Evolutionary conservation across 1,140 invertebrate species (phyloP).

Genomic region (Calliopsis andreniformis): DNA sequence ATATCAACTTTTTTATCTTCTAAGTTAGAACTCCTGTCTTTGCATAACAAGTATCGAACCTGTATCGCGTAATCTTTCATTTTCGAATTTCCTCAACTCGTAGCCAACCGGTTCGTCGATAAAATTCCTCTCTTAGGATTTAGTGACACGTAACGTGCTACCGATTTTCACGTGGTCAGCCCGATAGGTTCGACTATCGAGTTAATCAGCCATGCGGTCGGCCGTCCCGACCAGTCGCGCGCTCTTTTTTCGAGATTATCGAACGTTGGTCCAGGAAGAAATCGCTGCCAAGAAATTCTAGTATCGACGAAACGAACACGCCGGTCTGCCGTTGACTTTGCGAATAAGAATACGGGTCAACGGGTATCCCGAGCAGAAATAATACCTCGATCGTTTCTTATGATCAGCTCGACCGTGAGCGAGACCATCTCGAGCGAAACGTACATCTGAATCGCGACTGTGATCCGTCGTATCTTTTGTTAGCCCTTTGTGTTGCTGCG

Average conservation of each 20-base stretch:
- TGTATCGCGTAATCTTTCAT: background rate
- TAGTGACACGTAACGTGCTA: slow-evolving; percentile 19
- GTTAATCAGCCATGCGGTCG: slow-evolving; percentile 56
- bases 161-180: background rate
- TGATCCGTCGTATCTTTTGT: background rate
- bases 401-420: background rate
- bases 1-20: too few species aligned
- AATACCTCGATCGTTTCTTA: slow-evolving; percentile 34
- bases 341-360: slow-evolving; percentile 55
- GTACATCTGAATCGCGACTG: background rate
- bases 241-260: slow-evolving; percentile 31
- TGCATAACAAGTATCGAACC: too few species aligned
- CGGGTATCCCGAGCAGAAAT: slow-evolving; percentile 49
- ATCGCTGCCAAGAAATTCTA: slow-evolving; percentile 32
- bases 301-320: slow-evolving; percentile 42
- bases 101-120: background rate
- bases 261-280: slow-evolving; percentile 25
- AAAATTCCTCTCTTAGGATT: slow-evolving; percentile 3
- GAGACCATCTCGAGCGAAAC: background rate
- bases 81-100: background rate
- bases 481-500: background rate
- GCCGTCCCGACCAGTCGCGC: slow-evolving; percentile 45
- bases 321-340: slow-evolving; percentile 51
- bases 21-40: too few species aligned
- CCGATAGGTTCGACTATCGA: slow-evolving; percentile 46